Evolutionary conservation across 2,888 invertebrate genomes (phyloP), one percentile per base, ranked within the genome.

Genomic region (Archaeoteleia sp.): DNA sequence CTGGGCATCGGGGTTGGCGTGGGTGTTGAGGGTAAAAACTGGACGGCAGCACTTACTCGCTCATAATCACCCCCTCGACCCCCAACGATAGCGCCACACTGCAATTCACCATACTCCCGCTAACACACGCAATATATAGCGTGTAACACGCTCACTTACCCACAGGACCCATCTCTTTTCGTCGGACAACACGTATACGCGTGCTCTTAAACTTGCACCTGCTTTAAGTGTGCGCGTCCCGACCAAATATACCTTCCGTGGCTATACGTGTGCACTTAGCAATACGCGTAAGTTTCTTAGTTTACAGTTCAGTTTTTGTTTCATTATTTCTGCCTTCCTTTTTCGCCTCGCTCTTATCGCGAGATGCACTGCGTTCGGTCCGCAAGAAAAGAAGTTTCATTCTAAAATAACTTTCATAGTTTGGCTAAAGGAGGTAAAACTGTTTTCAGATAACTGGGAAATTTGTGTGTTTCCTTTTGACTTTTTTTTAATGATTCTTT

Each of bases 41-140:
- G 80, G 82, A 83, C 82, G 82, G 76, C 73, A 77, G 80, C 82
- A 83, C 83, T 83, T 83, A 82, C 79, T 74, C 78, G 79, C 78
- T 80, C 80, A 81, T 83, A 83, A 83, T 82, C 81, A 80, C 80
- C 80, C 76, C 77, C 74, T 68, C 70, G 63, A 57, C 67, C 73
- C 70, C 60, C 48, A 20, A 34, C 55, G 67, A 62, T 70, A 71
- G 72, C 70, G 61, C 71, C 69, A 45, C 71, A 60, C 55, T 74
- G 72, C 70, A 73, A 71, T 75, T 74, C 67, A 71, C 58, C 43
- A 53, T 57, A 43, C 58, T 15, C 45, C 43, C 7, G 40, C 29
- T 51, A 30, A 39, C 51, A 48, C 39, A 60, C 45, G 67, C 60
- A 65, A 69, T 45, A 37, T 39, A 42, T 49, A 43, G 46, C 46